Base-by-base conservation (phyloP, 1,140 invertebrate genomes). In the Asobara japonica region DNA sequence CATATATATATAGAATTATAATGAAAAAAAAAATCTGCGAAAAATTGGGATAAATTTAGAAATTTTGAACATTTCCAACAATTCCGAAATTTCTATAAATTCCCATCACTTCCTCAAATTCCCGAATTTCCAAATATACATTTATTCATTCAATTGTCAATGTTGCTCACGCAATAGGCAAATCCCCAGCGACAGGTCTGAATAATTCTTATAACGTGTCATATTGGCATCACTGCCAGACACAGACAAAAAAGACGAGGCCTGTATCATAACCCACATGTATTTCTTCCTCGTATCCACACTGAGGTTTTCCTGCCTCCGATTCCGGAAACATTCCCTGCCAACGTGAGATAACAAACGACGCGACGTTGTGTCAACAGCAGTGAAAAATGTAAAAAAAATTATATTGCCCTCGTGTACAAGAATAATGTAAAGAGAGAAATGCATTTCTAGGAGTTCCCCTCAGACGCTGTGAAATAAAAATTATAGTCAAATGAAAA, bases 341-440 rank as follows among this genome's bases (percentile, higher is more conserved):
- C 51, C 51, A 56, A 22, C 51, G 51, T 25, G 51, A 56, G 51
- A 56, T 56, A 56, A 56, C 51, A 56, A 56, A 56, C 51, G 51
- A 56, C 51, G 25, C 51, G 51, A 56, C 6, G 13, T 10, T 25
- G 51, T 56, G 20, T 56, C 51, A 56, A 56, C 51, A 56, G 4
- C 8, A 10, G 51, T 3, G 51, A 45, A 16, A 45, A 45, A 45
- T 45, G 18, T 11, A 22, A 56, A 56, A n/a, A 56, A 56, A 56
- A 56, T 56, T 22, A 56, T 56, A 22, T 56, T 56, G 16, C 31
- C 51, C 51, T 56, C n/a, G 11, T 45, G 41, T 27, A 36, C 5
- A 36, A 36, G 11, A 36, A 36, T 36, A 36, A 36, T 25, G 51
- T 25, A 56, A 27, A 56, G 25, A 25, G 3, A 25, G 25, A 25